Evolutionary conservation across 2,113 vertebrate species (phyloP), one percentile per base, ranked within the genome.

Genomic region (Amphiprion percula): DNA sequence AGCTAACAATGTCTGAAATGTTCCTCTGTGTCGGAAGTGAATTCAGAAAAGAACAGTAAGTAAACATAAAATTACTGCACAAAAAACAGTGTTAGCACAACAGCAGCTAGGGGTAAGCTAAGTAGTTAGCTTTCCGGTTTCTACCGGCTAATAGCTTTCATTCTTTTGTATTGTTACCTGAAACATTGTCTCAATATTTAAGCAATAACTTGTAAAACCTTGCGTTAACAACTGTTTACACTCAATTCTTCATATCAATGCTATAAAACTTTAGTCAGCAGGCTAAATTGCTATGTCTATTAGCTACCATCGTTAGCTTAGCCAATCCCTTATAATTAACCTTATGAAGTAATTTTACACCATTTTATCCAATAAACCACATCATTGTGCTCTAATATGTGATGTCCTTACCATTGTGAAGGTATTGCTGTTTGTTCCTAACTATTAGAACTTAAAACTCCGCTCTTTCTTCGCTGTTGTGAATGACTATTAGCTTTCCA

Each of bases 371-470:
- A 14, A 9, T 19, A 26, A 10, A 60, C 12, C 14, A 5, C 1
- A 0, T 19, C 3, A 1, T 17, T 0, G 8, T 16, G 7, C 28
- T 28, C 10, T 37, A 10, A 16, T 30, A 2, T 16, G 0, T 8
- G 4, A 2, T 39, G 0, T 44, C 76, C 88, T 87, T 91, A 94
- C 93, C 93, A 94, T 94, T 10, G 37, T 87, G 89, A 58, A 19
- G 11, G 12, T 47, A n/a, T 77, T 72, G 15, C 6, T 21, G 41
- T 79, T 0, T 74, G 1, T 60, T 73, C 55, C 68, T 58, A 24
- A 10, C 10, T 0, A 10, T 12, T 10, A 11, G 4, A 74, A 58
- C 16, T 39, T 65, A 10, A 19, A 74, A 74, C 11, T 55, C 49
- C 33, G 17, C 28, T 68, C 16, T 4, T 64, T 47, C 7, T 37